A percentile compares a stretch with the other conserved stretches of the same genome.
Conservation (phyloP, 2,113 vertebrate genomes). For the Dicrurus megarhynchus region DNA sequence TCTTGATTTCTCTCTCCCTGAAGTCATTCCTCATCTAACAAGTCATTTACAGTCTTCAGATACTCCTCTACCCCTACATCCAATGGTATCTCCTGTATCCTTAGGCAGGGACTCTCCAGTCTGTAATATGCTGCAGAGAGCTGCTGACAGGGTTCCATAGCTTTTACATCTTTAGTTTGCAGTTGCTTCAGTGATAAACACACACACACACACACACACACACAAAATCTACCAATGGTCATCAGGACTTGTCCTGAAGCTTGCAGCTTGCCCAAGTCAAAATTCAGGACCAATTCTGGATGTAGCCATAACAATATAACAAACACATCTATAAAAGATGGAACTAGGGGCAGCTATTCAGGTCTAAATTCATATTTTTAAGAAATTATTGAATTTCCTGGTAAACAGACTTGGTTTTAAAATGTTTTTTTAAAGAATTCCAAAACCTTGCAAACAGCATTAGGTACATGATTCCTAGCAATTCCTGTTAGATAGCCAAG, state of each 20-base stretch:
- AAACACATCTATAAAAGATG: fast-evolving
- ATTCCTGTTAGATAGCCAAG: background rate
- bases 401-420: background rate
- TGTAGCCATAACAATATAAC: background rate
- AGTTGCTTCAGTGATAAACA: background rate
- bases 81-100: background rate
- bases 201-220: background rate
- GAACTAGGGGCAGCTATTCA: background rate
- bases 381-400: background rate
- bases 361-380: background rate
- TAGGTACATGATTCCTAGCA: background rate
- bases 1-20: background rate
- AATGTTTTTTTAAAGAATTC: background rate
- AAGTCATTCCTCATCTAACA: background rate
- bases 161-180: background rate
- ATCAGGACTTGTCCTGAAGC: background rate
- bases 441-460: background rate
- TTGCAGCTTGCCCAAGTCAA: background rate
- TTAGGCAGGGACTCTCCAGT: background rate
- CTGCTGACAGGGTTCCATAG: background rate
- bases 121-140: background rate
- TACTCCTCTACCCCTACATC: background rate
- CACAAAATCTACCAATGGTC: background rate
- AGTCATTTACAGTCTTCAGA: background rate
- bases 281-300: background rate